Base-by-base conservation (phyloP, 2,113 vertebrate genomes). In the Takifugu flavidus region DNA sequence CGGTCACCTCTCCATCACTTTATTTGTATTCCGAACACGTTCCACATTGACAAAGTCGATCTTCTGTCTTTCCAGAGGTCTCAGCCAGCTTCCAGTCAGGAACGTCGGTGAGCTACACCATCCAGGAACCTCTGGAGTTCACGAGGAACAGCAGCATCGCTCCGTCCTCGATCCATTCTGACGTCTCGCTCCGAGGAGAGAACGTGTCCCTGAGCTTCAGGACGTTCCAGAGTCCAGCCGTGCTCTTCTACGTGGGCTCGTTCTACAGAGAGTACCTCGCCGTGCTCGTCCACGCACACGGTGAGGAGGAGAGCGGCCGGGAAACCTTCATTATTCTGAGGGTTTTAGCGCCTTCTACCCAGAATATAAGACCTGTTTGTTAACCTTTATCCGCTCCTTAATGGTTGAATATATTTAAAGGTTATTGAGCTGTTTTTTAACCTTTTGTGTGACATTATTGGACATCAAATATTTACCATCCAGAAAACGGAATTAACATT, bases 251-350 rank as follows among this genome's bases (percentile, higher is more conserved):
- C 20, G 69, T 94, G 64, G 91, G 72, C 74, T 95, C 94, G 13
- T 91, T 92, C 88, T 91, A 93, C 83, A 90, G 91, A 69, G 93
- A 95, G 61, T 94, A 94, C 51, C 87, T 98, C 69, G 94, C 93
- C 0, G 53, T 96, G 56, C 87, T 94, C 72, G 89, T 98, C 44
- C 91, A 92, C 53, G 94, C 82, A 83, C 94, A 96, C 0, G 95
- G 96, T 98, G 79, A 90, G 93, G 64, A 66, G 15, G 11, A 39
- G 14, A 20, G 29, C 29, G 29, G 3, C 20, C 20, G 20, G 20
- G 20, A 20, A 20, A 39, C 7, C 34, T 39, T 39, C 34, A 10
- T 39, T 39, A 39, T 2, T 7, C 34, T 39, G 34, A 39, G 34
- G 34, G 11, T 39, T 39, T 39, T 10, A 39, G 34, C 34, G 7